Evolutionary conservation across 2,113 vertebrate species (phyloP).

Genomic region (Aptenodytes patagonicus): DNA sequence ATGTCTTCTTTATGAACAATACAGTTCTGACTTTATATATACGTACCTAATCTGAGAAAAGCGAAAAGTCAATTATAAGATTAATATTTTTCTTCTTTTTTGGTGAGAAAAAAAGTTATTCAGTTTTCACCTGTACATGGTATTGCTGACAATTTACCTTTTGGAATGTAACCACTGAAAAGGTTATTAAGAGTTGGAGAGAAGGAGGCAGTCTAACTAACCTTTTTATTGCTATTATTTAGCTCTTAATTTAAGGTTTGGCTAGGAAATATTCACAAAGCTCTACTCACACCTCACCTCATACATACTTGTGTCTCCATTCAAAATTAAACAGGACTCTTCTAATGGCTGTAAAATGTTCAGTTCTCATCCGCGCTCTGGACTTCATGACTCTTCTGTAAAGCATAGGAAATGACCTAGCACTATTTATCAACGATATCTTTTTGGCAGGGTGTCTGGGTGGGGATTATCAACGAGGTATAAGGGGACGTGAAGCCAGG

Average conservation of each 20-base stretch:
- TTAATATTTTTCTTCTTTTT: neutral
- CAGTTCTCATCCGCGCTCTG: neutral
- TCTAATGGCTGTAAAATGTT: neutral
- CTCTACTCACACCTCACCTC: neutral
- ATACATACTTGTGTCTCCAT: neutral
- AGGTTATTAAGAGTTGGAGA: neutral
- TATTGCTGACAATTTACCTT: neutral
- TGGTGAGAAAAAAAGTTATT: neutral
- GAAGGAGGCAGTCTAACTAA: neutral
- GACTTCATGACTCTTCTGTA: neutral
- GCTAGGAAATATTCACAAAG: neutral
- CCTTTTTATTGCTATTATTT: neutral
- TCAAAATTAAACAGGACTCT: neutral
- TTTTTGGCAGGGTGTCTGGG: neutral
- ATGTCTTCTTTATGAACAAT: neutral
- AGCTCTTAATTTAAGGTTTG: neutral
- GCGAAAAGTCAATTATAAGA: accelerated
- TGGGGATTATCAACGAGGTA: neutral
- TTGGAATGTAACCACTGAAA: neutral
- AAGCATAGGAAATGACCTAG: neutral
- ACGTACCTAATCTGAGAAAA: neutral
- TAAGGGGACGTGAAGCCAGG: accelerated
- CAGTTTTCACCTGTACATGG: neutral
- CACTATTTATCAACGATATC: accelerated
- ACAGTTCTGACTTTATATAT: neutral